phyloP scores from a whole-genome alignment of 2,113 vertebrate species.

The Bufo gargarizans region DNA sequence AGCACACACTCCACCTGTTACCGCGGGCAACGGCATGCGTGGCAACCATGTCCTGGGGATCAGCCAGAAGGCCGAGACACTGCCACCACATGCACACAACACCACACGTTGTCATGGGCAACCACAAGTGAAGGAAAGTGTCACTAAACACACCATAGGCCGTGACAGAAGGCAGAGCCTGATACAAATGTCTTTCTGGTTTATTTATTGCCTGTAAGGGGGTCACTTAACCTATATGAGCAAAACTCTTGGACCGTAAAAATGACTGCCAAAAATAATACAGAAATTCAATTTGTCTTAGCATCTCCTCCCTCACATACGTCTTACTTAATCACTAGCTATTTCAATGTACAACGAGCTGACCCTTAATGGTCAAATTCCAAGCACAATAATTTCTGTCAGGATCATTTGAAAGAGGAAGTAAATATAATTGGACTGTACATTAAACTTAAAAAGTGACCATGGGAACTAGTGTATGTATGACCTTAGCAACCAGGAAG shows the following conservation, averaged over 20 bases:
- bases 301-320: background rate
- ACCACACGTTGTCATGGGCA: too few relatives aligned
- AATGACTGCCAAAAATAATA: conserved; percentile 42
- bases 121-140: too few relatives aligned
- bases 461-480: background rate
- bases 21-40: too few relatives aligned
- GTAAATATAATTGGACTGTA: background rate
- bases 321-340: conserved; percentile 15
- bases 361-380: conserved; percentile 1
- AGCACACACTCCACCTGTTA: too few relatives aligned
- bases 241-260: conserved; percentile 35
- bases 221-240: background rate
- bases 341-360: background rate
- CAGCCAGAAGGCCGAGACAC: too few relatives aligned
- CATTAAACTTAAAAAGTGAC: background rate
- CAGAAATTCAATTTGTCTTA: conserved; percentile 16
- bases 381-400: background rate
- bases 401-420: conserved; percentile 19
- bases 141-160: too few relatives aligned
- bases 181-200: background rate
- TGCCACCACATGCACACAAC: too few relatives aligned
- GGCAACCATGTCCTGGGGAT: too few relatives aligned
- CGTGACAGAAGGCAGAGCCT: background rate
- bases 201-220: background rate
- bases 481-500: background rate